Evolutionary conservation across 2,888 invertebrate genomes (phyloP), one percentile per base, ranked within the genome.

Genomic region (Griposia aprilina): DNA sequence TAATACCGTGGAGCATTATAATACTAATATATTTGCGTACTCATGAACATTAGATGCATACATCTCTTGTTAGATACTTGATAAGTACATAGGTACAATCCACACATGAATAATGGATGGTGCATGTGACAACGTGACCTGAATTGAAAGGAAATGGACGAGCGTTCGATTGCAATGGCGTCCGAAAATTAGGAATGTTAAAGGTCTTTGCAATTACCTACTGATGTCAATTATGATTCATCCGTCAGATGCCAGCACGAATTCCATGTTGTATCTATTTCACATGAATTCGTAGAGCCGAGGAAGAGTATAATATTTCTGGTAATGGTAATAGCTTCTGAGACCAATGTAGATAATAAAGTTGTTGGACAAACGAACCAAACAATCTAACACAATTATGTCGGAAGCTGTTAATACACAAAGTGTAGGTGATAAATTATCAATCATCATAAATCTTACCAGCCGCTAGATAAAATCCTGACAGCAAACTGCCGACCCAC

Each of bases 391-490:
- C 23, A 77, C 17, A 52, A 17, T 52, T 30, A 45, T 45, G 41
- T 68, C 67, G 62, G 71, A 48, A 66, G 50, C 63, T 68, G 45
- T 74, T 68, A 82, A 30, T 48, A 60, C 52, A 57, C 48, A 78
- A 83, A 78, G 52, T 36, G 71, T 75, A 45, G 15, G 81, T 59
- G 71, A 67, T 75, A 79, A 82, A 74, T 72, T 63, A 73, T 72
- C 60, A 72, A 81, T 83, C 68, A 76, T 81, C 63, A 83, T 82
- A 69, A 83, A 85, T 80, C 97, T 97, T 94, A 98, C 99, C 99
- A 85, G 98, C 99, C 90, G 98, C 98, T 70, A 99, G 97, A 97
- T 99, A 99, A 95, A 99, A 98, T 88, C 99, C 99, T 85, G 99
- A 99, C 59, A 99, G 97, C 74, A 99, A 97, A 87, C 99, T 99